These are phyloP conservation scores for Euclidia mi DNA, from an alignment of 2,888 invertebrate species.

Conservation along the genomic window DNA sequence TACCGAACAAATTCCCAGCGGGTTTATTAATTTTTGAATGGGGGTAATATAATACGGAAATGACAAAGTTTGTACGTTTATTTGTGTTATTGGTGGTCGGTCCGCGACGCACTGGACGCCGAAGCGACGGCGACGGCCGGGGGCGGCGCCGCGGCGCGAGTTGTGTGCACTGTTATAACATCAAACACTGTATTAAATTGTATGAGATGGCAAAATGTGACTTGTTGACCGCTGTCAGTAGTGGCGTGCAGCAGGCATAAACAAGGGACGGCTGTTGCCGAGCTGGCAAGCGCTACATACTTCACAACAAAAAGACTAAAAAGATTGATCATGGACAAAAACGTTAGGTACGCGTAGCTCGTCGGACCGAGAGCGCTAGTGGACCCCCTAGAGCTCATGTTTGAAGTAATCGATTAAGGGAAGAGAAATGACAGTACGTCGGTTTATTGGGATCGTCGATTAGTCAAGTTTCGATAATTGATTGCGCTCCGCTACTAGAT, in stretches of 20 bases:
- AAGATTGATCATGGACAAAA: slow-evolving; percentile 81
- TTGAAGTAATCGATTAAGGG: slow-evolving; percentile 88
- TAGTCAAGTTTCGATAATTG: slow-evolving; percentile 88
- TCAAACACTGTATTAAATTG: slow-evolving; percentile 57
- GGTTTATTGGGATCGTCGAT: slow-evolving; percentile 83
- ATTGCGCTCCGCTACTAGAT: slow-evolving; percentile 85
- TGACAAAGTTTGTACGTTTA: slow-evolving; percentile 63
- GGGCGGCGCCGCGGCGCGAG: slow-evolving; percentile 22
- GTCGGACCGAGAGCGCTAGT: slow-evolving; percentile 62
- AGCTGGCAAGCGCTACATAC: slow-evolving; percentile 48
- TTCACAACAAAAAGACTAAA: slow-evolving; percentile 68
- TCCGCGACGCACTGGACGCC: slow-evolving; percentile 13
- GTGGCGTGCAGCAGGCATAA: slow-evolving; percentile 50
- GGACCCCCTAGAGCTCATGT: slow-evolving; percentile 86
- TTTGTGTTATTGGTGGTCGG: slow-evolving; percentile 48
- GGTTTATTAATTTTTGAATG: slow-evolving; percentile 68
- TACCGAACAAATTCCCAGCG: slow-evolving; percentile 66
- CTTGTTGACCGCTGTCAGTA: slow-evolving; percentile 46
- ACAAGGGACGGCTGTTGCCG: slow-evolving; percentile 52
- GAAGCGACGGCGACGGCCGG: slow-evolving; percentile 39
- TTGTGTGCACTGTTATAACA: slow-evolving; percentile 51
- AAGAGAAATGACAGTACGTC: slow-evolving; percentile 89
- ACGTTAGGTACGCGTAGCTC: slow-evolving; percentile 71
- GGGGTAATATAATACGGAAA: slow-evolving; percentile 69
- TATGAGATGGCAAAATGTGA: slow-evolving; percentile 57